Conservation (phyloP, 35 echinoderm and acorn worm genomes). For the Holothuria glaberrima region DNA sequence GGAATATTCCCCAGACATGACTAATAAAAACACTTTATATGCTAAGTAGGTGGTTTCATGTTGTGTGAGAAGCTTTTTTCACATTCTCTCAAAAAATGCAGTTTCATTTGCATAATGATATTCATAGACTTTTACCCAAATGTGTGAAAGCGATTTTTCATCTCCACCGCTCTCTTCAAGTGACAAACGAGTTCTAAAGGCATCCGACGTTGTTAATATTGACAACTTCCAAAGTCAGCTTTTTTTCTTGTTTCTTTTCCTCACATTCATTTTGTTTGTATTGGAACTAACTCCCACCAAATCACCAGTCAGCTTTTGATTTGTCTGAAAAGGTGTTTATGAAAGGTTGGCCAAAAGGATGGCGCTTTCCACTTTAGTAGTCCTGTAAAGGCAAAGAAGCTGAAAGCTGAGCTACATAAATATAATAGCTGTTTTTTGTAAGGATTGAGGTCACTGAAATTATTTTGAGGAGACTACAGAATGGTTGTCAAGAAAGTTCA, state of each 20-base stretch:
- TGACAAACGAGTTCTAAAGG: conserved; percentile 59
- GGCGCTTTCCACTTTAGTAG: too few relatives aligned
- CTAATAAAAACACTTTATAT: conserved; percentile 53
- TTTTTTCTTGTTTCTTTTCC: neutral
- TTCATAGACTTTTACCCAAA: conserved; percentile 56
- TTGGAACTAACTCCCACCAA: neutral
- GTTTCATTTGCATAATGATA: conserved; percentile 54
- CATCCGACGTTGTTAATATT: conserved; percentile 41
- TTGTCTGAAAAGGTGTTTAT: too few relatives aligned
- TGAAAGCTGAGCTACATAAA: too few relatives aligned
- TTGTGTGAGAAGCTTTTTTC: conserved; percentile 23
- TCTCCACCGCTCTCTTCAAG: conserved; percentile 25
- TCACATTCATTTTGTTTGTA: conserved; percentile 15
- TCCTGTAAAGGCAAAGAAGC: too few relatives aligned
- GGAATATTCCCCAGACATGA: conserved; percentile 13
- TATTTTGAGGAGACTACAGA: too few relatives aligned
- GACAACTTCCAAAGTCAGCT: conserved; percentile 52
- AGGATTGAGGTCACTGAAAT: too few relatives aligned
- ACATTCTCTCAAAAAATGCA: conserved; percentile 24
- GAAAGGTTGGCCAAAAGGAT: too few relatives aligned
- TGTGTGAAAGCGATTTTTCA: conserved; percentile 47
- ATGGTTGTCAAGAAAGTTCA: too few relatives aligned
- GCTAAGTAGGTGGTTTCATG: conserved; percentile 52
- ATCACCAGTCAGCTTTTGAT: neutral
- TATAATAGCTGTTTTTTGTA: too few relatives aligned